Evolutionary conservation across 2,113 vertebrate genomes (phyloP).

Genomic region (Megaceryle maxima): DNA sequence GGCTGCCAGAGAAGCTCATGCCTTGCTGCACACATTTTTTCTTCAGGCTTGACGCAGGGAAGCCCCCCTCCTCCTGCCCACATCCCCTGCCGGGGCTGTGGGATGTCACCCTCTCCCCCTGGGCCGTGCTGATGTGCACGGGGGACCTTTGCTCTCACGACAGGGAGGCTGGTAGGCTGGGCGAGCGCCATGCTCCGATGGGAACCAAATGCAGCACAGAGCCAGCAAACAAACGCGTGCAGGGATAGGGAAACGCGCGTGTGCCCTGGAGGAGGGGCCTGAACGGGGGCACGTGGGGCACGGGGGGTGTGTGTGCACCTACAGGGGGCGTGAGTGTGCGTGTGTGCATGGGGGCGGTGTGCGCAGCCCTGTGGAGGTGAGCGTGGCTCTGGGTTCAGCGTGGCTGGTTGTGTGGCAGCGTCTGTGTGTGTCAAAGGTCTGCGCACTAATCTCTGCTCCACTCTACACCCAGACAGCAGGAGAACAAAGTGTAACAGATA

Average conservation of each 20-base stretch:
- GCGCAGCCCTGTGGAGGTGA: neutral
- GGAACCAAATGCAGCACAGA: neutral
- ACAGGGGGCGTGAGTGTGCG: neutral
- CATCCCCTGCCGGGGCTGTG: neutral
- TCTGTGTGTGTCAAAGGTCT: conserved; percentile 44
- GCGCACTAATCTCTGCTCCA: conserved; percentile 39
- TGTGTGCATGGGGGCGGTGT: neutral
- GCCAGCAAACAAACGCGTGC: neutral
- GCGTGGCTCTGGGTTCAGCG: neutral
- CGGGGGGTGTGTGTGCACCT: fast-evolving
- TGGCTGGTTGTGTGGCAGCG: neutral
- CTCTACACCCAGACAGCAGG: conserved; percentile 59
- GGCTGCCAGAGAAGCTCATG: neutral
- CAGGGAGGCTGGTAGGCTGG: neutral
- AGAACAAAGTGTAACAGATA: conserved; percentile 71
- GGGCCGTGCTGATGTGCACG: neutral
- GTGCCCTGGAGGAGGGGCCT: neutral
- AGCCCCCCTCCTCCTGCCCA: neutral
- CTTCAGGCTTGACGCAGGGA: neutral
- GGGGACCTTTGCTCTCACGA: fast-evolving
- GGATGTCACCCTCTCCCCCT: neutral
- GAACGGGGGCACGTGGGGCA: fast-evolving
- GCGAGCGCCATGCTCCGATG: neutral
- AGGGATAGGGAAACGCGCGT: fast-evolving
- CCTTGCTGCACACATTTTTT: neutral